Base-by-base conservation (phyloP, 2,113 vertebrate genomes). In the Triplophysa rosa region DNA sequence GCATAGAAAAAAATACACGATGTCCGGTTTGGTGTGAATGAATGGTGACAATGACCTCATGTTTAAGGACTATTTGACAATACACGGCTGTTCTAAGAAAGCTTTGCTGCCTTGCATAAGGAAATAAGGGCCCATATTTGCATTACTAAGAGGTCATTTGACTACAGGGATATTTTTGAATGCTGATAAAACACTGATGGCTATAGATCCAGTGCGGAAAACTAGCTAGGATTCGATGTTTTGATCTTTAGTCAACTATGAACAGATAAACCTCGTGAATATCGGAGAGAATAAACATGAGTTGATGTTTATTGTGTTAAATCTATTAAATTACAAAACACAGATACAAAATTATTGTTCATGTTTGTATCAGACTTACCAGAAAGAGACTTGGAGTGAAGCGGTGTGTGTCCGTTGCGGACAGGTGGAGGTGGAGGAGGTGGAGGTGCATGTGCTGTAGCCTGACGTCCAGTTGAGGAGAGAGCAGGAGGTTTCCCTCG, bases 341-440 rank as follows among this genome's bases (percentile, higher is more conserved):
- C 33, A 37, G 6, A 37, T 37, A 37, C 33, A 8, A 56, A 56
- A 8, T 19, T 56, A 19, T 7, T 56, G 17, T 19, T 8, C 16
- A n/a, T 58, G 54, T 19, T 2, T 58, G 16, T 17, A 52, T 4
- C 17, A 64, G 24, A 78, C 76, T 82, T 40, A 84, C 83, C 83
- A 59, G 12, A 1, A 24, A 66, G 69, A 19, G 16, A 13, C 80
- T 93, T 95, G 70, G 92, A 88, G 70, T 87, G 87, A 77, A 94
- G 85, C 0, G 91, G 89, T 87, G 94, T 89, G 90, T 98, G 95
- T 79, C 96, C 97, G 0, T 99, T 99, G 42, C 97, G 93, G 83
- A 97, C 47, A 0, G 97, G 97, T 0, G 96, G 97, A 0, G 97
- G 97, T 0, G 96, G 97, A 0, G 96, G 97, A 0, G 97, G 97